These are phyloP conservation scores for Adelphocoris suturalis DNA, from an alignment of 2,888 invertebrate species.

Conservation along the genomic window DNA sequence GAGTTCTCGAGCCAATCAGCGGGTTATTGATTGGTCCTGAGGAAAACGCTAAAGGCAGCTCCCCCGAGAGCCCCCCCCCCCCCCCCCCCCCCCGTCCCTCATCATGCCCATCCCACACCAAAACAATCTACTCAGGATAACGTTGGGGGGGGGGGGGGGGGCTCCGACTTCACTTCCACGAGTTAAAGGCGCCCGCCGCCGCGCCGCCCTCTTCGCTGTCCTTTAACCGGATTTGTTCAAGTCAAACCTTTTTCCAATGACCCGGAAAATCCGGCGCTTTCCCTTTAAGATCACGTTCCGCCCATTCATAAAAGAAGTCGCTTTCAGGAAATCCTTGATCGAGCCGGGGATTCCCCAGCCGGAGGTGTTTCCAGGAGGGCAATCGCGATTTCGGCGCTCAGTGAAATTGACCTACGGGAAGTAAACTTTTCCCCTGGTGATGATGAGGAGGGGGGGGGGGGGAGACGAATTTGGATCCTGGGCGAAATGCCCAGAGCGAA, in stretches of 20 bases:
- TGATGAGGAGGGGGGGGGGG: too few relatives aligned
- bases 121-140: too few relatives aligned
- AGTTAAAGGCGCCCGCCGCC: background rate
- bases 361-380: background rate
- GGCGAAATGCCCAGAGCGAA: too few relatives aligned
- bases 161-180: background rate
- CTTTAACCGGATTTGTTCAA: conserved; percentile 60
- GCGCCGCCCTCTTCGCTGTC: conserved; percentile 39
- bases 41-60: too few relatives aligned
- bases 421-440: background rate
- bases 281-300: conserved; percentile 51
- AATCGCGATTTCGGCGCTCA: conserved; percentile 11
- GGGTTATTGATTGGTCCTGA: too few relatives aligned
- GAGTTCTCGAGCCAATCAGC: too few relatives aligned
- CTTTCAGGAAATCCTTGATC: conserved; percentile 38
- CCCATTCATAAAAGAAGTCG: conserved; percentile 61
- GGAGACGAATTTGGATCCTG: too few relatives aligned
- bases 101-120: too few relatives aligned
- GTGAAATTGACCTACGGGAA: conserved; percentile 7
- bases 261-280: conserved; percentile 59
- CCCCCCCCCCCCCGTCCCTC: too few relatives aligned
- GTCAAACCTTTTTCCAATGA: conserved; percentile 50
- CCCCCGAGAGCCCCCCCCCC: too few relatives aligned
- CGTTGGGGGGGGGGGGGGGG: too few relatives aligned
- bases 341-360: background rate